Conservation (phyloP, 2,888 invertebrate genomes). For the Scrobipalpa costella region DNA sequence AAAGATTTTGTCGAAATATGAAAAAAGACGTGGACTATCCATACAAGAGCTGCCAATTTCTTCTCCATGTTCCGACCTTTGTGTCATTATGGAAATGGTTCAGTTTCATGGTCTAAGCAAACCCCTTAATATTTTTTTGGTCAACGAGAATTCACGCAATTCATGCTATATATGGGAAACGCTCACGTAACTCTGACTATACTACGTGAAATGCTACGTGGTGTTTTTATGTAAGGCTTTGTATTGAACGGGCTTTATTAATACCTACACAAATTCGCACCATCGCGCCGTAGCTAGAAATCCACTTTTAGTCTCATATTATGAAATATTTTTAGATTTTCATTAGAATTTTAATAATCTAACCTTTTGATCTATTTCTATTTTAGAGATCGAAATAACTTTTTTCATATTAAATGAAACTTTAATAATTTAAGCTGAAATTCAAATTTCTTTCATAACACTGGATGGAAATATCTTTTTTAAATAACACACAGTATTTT, state of each 20-base stretch:
- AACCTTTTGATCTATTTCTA: neutral
- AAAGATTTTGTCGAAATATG: no score
- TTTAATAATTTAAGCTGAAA: neutral
- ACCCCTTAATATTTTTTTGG: no score
- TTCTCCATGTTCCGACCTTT: no score
- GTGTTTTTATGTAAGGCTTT: constrained; percentile 26
- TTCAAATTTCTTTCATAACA: neutral
- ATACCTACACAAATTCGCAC: constrained; percentile 79
- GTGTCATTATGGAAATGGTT: no score
- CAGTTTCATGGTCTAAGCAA: no score
- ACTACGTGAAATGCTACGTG: constrained; percentile 13
- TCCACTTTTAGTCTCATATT: constrained; percentile 28
- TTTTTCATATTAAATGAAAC: neutral
- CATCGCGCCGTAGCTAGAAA: constrained; percentile 45
- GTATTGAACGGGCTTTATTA: constrained; percentile 61
- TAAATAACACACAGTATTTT: neutral
- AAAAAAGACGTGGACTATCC: no score
- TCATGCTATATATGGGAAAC: constrained; percentile 10
- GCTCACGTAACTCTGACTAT: constrained; percentile 16
- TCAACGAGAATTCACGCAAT: no score
- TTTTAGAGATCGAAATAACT: neutral
- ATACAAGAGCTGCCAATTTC: no score
- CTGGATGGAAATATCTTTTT: neutral
- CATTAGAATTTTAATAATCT: neutral
- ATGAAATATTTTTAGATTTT: neutral